Evolutionary conservation across 1,140 invertebrate species (phyloP).

Genomic region (Hetaerina americana): DNA sequence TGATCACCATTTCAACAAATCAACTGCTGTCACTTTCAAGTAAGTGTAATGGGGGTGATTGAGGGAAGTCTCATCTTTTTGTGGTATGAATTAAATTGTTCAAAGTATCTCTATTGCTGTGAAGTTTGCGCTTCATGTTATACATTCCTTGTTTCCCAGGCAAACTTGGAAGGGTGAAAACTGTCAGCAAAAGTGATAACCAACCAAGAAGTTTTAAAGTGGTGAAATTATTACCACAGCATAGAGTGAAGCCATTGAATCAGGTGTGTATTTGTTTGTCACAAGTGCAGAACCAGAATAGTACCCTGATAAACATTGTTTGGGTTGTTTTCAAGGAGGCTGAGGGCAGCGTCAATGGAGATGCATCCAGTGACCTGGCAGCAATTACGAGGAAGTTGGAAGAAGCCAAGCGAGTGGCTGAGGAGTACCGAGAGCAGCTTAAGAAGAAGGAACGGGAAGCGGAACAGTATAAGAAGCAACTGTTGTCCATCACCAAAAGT

Average conservation of each 20-base stretch:
- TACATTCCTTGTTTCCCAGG: no score
- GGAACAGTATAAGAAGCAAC: constrained; percentile 37
- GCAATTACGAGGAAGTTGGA: constrained; percentile 33
- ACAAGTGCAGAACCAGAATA: no score
- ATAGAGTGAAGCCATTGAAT: background rate
- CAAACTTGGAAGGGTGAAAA: background rate
- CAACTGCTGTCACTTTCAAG: background rate
- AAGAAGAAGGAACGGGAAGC: constrained; percentile 36
- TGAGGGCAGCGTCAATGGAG: background rate
- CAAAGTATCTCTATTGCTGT: no score
- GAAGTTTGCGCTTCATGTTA: no score
- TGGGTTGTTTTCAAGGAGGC: background rate
- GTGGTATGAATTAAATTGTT: no score
- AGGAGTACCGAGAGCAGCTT: constrained; percentile 36
- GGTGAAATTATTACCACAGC: background rate
- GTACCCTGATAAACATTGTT: background rate
- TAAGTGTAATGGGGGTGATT: background rate
- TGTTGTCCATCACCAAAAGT: constrained; percentile 11
- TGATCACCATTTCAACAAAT: background rate
- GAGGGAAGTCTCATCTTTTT: no score
- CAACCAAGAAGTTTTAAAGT: background rate
- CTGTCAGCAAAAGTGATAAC: background rate
- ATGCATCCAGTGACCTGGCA: constrained; percentile 25
- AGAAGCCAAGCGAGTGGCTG: constrained; percentile 33
- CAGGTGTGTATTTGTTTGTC: background rate